phyloP scores from a whole-genome alignment of 1,140 invertebrate genomes.

The Paramacrobiotus metropolitanus region DNA sequence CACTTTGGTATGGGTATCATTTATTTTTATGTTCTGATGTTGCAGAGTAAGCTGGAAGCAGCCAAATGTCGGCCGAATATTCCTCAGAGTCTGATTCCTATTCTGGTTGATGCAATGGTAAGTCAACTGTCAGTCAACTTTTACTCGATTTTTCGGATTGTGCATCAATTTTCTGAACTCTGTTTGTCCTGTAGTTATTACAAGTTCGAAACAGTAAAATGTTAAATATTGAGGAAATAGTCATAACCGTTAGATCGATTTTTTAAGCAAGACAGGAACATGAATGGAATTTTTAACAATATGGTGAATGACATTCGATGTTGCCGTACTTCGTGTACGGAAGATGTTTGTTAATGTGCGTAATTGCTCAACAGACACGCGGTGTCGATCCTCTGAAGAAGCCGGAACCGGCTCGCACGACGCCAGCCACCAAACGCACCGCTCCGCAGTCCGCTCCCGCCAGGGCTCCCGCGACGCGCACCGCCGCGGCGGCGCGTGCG shows the following conservation, averaged over 20 bases:
- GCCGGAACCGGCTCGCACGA: background rate
- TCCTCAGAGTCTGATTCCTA: background rate
- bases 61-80: background rate
- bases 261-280: background rate
- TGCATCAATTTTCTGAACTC: background rate
- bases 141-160: background rate
- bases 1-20: too few species aligned
- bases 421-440: too few species aligned
- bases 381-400: background rate
- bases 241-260: background rate
- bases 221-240: background rate
- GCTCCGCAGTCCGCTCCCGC: too few species aligned
- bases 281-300: too few species aligned
- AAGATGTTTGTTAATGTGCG: background rate
- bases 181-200: background rate
- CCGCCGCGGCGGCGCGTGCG: background rate
- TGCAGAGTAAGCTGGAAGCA: background rate
- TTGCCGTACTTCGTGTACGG: too few species aligned
- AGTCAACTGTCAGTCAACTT: background rate
- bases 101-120: conserved; percentile 1
- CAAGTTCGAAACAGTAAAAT: background rate
- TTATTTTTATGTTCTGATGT: too few species aligned
- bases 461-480: background rate
- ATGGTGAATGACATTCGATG: too few species aligned
- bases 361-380: background rate